A percentile compares a stretch with the other conserved stretches of the same genome.
phyloP scores from a whole-genome alignment of 2,888 invertebrate genomes.

The Meteorus colon region DNA sequence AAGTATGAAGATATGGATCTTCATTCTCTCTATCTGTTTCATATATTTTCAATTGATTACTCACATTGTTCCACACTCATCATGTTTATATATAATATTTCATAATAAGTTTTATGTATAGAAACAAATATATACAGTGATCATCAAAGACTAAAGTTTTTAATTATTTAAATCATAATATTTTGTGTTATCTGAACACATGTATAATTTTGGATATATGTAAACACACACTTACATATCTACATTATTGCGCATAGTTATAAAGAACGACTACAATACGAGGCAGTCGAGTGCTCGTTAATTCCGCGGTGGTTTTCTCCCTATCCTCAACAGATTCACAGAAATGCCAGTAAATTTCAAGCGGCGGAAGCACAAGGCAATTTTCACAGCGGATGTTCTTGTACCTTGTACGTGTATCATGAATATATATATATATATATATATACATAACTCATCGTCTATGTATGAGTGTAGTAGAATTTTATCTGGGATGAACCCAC shows the following conservation, averaged over 20 bases:
- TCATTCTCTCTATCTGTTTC: background rate
- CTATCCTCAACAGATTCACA: constrained; percentile 20
- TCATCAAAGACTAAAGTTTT: background rate
- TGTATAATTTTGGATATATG: background rate
- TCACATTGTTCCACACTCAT: too few relatives aligned
- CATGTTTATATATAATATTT: too few relatives aligned
- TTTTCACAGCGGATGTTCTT: constrained; percentile 24
- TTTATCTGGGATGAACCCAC: background rate
- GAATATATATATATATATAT: background rate
- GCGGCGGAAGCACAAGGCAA: constrained; percentile 18
- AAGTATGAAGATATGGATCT: background rate
- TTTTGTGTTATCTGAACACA: background rate
- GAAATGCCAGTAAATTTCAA: constrained; percentile 31
- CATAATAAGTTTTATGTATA: too few relatives aligned
- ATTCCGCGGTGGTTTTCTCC: constrained; percentile 20
- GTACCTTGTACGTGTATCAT: constrained; percentile 24
- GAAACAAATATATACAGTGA: too few relatives aligned
- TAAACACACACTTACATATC: background rate
- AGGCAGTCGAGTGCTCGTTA: constrained; percentile 19
- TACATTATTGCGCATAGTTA: background rate
- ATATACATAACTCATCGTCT: constrained; percentile 13
- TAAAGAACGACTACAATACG: background rate
- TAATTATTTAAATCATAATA: background rate
- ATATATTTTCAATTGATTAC: too few relatives aligned
- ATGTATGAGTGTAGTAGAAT: constrained; percentile 6